Base-by-base conservation (phyloP, 2,113 vertebrate genomes). In the Lycaon pictus region DNA sequence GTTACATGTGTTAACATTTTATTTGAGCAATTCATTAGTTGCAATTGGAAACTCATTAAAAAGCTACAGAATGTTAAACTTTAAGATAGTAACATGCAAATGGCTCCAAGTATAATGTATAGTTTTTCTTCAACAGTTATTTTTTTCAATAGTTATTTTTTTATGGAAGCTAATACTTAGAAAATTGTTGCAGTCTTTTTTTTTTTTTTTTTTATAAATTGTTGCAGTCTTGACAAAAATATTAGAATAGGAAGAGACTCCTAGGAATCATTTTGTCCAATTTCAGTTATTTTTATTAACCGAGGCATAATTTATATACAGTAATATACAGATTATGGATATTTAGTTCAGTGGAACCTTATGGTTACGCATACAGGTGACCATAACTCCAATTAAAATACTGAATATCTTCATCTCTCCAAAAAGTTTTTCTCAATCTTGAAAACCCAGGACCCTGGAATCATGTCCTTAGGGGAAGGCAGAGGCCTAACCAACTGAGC, bases 111-210 rank as follows among this genome's bases (percentile, higher is more conserved):
- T 82, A 13, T 84, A 43, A 37, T 15, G 32, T 93, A 20, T 10
- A 60, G 32, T 87, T 7, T 71, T 69, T 5, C 27, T 96, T 97
- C 35, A 80, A 77, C 51, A 84, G 63, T 93, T 93, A 90, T 74
- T 93, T 92, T 85, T 13, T 96, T 97, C 51, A 87, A 63, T 71
- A 88, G 53, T 93, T 93, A 88, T 74, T 90, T 92, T 92, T 87
- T 87, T 15, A 87, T 90, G 3, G 0, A 32, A 63, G 35, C 20
- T 90, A 81, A 67, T 74, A 67, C 5, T 83, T 97, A 13, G 71
- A 91, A 96, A 88, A 55, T 81, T 80, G 37, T 79, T 89, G 69
- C 0, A 88, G 7, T 80, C 29, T 60, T 83, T 43, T 43, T 43
- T 43, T 43, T 43, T 43, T 43, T 5, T 43, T 43, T 43, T 43